Base-by-base conservation (phyloP, 2,888 invertebrate genomes). In the Oligia latruncula region DNA sequence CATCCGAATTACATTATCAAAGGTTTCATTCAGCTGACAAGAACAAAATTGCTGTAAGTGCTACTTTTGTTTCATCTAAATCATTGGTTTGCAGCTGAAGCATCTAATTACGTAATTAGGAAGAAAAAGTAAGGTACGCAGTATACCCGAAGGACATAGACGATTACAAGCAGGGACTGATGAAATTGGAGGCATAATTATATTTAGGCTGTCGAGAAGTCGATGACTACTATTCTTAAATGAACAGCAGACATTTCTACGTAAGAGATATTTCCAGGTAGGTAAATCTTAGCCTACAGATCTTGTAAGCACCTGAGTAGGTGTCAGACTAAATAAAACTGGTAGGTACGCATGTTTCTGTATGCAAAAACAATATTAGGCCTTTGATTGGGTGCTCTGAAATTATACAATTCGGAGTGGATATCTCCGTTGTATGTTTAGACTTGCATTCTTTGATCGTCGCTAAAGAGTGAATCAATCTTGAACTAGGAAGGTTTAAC, bases 321-420 rank as follows among this genome's bases (percentile, higher is more conserved):
- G 87, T 90, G 87, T 83, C 80, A 90, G 90, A 89, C 89, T 90
- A 90, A 90, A 90, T 90, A 90, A 83, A 87, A 83, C 85, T 5
- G 40, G 76, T 84, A 71, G 71, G 64, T 64, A 77, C 75, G 81
- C 80, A 78, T 82, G 76, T 82, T 80, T 78, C 35, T 68, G 65
- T 71, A 66, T 71, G 29, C 82, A 85, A 80, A 82, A 70, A 82
- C 66, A 60, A 65, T 83, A 74, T 80, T 80, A 83, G 75, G 86
- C 81, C 80, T 88, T 85, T 80, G 46, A 82, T 79, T 81, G 43
- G 66, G 68, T 78, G 71, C n/a, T 83, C 4, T 35, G 40, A 55
- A 65, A 73, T 58, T 64, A 40, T 66, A 73, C 52, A 74, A 60
- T 64, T 55, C 23, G 15, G 66, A 67, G 23, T 71, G 23, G n/a